Evolutionary conservation across 2,888 invertebrate genomes (phyloP).

Genomic region (Quadroppia sp.): DNA sequence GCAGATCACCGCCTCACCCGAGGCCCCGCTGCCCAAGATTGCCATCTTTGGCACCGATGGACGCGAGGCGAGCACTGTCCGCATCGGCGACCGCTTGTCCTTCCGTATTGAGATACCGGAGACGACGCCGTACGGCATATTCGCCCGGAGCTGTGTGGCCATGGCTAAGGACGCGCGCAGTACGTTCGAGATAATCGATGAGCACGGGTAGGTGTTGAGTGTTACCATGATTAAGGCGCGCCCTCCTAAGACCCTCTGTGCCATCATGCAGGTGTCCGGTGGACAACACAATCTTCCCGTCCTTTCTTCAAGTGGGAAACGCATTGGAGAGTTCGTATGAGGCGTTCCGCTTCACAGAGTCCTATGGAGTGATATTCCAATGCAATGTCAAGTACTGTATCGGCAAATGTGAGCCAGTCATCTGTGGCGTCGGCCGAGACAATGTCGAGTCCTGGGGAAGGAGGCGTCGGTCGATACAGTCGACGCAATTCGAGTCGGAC

Average conservation of each 20-base stretch:
- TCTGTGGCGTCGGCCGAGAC: constrained; percentile 61
- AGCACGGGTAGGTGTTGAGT: constrained; percentile 68
- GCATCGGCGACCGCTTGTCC: constrained; percentile 88
- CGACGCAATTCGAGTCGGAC: constrained; percentile 54
- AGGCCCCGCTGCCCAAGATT: constrained; percentile 89
- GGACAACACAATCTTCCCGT: constrained; percentile 88
- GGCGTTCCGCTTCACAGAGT: constrained; percentile 91
- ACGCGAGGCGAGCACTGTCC: constrained; percentile 86
- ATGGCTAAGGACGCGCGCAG: constrained; percentile 96
- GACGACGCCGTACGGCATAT: constrained; percentile 92
- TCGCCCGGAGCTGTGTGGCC: constrained; percentile 89
- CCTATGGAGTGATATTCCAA: constrained; percentile 93
- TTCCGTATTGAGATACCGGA: constrained; percentile 94
- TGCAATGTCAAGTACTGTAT: constrained; percentile 94
- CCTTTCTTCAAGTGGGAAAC: constrained; percentile 76
- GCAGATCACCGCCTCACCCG: constrained; percentile 88
- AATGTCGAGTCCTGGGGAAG: constrained; percentile 87
- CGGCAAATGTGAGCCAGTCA: constrained; percentile 81
- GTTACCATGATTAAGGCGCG: not conserved
- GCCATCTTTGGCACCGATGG: constrained; percentile 79
- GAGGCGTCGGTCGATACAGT: constrained; percentile 66
- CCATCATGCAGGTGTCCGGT: constrained; percentile 78
- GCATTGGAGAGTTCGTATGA: constrained; percentile 86
- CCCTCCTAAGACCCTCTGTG: not conserved
- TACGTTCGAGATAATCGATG: constrained; percentile 92